A percentile compares a stretch with the other conserved stretches of the same genome.
Evolutionary conservation across 2,797 vertebrate genomes (phyloP).

Genomic region (Tapera naevia): DNA sequence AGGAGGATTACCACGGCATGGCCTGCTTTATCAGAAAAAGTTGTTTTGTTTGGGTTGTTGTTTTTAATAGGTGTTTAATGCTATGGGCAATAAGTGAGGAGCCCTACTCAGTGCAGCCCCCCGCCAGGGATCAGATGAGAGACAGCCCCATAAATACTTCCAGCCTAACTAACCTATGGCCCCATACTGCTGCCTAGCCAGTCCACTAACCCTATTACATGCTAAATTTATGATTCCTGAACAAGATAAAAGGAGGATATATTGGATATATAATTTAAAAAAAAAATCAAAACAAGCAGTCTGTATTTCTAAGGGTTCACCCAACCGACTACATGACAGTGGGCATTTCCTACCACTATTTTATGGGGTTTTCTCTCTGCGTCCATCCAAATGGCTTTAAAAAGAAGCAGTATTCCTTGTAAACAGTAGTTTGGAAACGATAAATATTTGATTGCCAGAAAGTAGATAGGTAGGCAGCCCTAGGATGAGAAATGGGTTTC

Average conservation of each 20-base stretch:
- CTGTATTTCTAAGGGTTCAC: background rate
- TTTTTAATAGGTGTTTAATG: background rate
- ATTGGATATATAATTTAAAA: slow-evolving; percentile 27
- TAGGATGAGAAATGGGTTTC: background rate
- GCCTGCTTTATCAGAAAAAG: background rate
- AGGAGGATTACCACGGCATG: background rate
- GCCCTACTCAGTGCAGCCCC: background rate
- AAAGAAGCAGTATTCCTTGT: background rate
- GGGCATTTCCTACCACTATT: background rate
- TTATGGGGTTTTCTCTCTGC: background rate
- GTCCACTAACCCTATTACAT: slow-evolving; percentile 59
- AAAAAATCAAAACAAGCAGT: background rate
- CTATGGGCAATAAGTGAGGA: background rate
- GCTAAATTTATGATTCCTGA: slow-evolving; percentile 70
- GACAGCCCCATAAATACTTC: slow-evolving; percentile 59
- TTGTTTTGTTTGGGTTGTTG: background rate
- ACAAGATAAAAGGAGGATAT: slow-evolving; percentile 60
- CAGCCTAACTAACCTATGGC: slow-evolving; percentile 49
- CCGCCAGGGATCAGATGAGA: slow-evolving; percentile 22
- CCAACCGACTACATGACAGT: background rate
- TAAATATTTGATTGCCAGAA: background rate
- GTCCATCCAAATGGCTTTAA: background rate
- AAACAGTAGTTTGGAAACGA: background rate
- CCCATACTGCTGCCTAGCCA: slow-evolving; percentile 37
- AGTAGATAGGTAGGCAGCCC: background rate